phyloP scores from a whole-genome alignment of 2,888 invertebrate species.

The Thera britannica region DNA sequence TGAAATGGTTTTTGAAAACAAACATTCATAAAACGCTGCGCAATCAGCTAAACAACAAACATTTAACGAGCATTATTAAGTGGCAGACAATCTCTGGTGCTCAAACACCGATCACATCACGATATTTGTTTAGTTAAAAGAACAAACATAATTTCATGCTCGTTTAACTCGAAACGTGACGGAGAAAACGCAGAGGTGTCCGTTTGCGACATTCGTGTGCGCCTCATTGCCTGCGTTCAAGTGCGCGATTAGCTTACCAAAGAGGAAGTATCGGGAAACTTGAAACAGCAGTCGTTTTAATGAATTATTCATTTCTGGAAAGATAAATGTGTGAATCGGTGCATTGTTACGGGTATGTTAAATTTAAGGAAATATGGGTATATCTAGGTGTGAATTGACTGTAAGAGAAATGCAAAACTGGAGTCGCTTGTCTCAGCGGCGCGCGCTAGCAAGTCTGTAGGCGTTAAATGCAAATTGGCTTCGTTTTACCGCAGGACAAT shows the following conservation, averaged over 20 bases:
- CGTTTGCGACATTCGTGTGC: conserved; percentile 57
- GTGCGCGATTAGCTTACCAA: conserved; percentile 53
- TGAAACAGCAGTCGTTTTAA: conserved; percentile 44
- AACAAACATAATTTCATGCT: conserved; percentile 59
- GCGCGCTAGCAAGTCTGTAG: conserved; percentile 57
- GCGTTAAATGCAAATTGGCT: conserved; percentile 77
- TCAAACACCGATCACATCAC: conserved; percentile 43
- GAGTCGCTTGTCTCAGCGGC: conserved; percentile 48
- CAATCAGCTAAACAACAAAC: conserved; percentile 35
- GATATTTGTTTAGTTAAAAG: conserved; percentile 60
- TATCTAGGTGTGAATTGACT: conserved; percentile 41
- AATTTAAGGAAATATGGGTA: conserved; percentile 37
- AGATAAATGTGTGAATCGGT: conserved; percentile 17
- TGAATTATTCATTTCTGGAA: conserved; percentile 44
- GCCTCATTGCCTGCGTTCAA: conserved; percentile 58
- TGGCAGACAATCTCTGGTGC: conserved; percentile 33
- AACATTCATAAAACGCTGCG: conserved; percentile 30
- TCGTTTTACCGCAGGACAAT: conserved; percentile 80
- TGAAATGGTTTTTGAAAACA: conserved; percentile 30
- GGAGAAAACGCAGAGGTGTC: conserved; percentile 58
- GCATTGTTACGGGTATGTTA: conserved; percentile 42
- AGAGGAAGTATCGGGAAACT: conserved; percentile 35
- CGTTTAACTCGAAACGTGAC: conserved; percentile 53
- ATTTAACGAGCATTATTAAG: conserved; percentile 35
- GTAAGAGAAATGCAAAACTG: conserved; percentile 63